Base-by-base conservation (phyloP, 2,797 vertebrate genomes). In the Notoglanidium macrostoma region DNA sequence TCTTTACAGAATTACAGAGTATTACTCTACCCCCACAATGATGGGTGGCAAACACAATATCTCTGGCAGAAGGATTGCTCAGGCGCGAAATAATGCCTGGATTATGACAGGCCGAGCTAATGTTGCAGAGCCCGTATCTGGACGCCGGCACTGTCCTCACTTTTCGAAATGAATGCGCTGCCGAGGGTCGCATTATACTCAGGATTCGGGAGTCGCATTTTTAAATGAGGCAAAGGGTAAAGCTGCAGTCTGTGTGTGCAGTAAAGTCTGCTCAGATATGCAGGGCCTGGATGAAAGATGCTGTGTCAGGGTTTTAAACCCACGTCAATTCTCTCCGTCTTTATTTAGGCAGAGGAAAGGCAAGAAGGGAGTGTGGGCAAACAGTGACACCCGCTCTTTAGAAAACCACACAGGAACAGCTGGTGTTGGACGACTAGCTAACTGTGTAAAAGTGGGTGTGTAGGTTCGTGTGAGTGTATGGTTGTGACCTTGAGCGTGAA, bases 321-420 rank as follows among this genome's bases (percentile, higher is more conserved):
- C 84, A 88, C 88, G 91, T 91, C 88, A 92, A 91, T 91, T 91
- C 82, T 90, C 88, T 91, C 76, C 57, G 70, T 49, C 89, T 89
- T 88, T 84, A 92, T 90, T 90, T 91, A 83, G 90, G 84, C 44
- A 26, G 73, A 54, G 40, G 81, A 86, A 89, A 67, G 78, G 76
- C 70, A 68, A 84, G 86, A 88, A 88, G 10, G 59, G 49, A 29
- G 35, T 70, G 21, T 5, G 29, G 67, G 86, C 85, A 83, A 86
- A 87, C 55, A 65, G 54, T 55, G 79, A 88, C 89, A 88, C 63
- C 9, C 2, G 1, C 29, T 40, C 55, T 40, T 40, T 54, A 32
- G 74, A 61, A 61, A 63, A 81, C 29, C 46, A 72, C 57, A 55
- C 9, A 44, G 70, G 32, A 46, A 32, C 70, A 83, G 86, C 59